Base-by-base conservation (phyloP, 2,113 vertebrate genomes). In the Tyrannus savana region DNA sequence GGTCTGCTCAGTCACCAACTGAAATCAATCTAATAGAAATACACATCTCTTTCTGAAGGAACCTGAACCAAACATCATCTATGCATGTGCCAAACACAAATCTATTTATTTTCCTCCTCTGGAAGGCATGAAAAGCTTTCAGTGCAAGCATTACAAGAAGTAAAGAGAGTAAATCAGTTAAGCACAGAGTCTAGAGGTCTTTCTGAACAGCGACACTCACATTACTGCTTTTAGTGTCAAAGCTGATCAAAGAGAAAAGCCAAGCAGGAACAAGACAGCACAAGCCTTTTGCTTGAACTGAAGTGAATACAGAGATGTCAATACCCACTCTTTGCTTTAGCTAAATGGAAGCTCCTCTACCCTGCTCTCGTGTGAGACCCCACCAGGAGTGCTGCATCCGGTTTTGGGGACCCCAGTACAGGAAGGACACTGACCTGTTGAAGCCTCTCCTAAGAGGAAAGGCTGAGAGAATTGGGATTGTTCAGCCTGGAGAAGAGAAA, bases 361-460 rank as follows among this genome's bases (percentile, higher is more conserved):
- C 2, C 35, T n/a, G 11, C 37, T 74, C 44, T 37, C 37, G 28
- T 44, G 52, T 42, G 44, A 13, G 37, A 66, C 22, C 27, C 50
- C 22, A 44, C 8, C 37, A 52, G 22, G 9, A 44, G 31, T 24
- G 19, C 27, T 66, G 33, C 44, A 74, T 53, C 27, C 8, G 28
- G 2, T 19, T 81, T 44, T 50, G 31, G 22, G 12, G 22, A 44
- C 60, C 23, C 12, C 23, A 67, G 37, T 27, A 58, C 14, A 49
- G 18, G 22, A 66, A 58, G 8, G 9, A 52, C 27, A 52, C 15
- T 0, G 0, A 9, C 4, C 12, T 27, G 22, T 15, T 42, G 5
- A 10, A 55, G 56, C 14, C 17, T 35, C 30, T 35, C 21, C 35
- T 41, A 5, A 31, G 49, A n/a, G 19, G 16, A 79, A 55, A 79